Conservation (phyloP, 2,797 vertebrate genomes). For the Triplophysa bombifrons region DNA sequence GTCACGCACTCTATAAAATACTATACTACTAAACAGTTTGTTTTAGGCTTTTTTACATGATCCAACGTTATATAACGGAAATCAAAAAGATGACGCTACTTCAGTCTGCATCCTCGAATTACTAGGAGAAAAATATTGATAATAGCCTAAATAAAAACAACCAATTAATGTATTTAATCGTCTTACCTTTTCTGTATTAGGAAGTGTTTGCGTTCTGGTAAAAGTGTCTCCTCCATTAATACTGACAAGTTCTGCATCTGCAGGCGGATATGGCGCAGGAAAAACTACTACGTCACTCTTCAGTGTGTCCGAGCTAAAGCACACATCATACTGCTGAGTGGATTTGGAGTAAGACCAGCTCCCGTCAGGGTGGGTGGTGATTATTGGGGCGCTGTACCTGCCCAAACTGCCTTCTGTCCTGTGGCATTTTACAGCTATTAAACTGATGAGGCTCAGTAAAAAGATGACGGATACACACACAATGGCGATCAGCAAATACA, state of each 20-base stretch:
- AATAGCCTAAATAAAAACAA: neutral
- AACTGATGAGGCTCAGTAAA: conserved; percentile 69
- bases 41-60: no score
- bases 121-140: neutral
- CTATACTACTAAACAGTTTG: neutral
- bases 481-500: conserved; percentile 73
- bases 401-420: conserved; percentile 61
- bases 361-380: conserved; percentile 70
- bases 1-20: neutral
- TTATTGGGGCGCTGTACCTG: conserved; percentile 69
- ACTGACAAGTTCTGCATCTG: conserved; percentile 70
- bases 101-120: neutral
- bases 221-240: conserved; percentile 69
- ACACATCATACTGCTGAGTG: conserved; percentile 75
- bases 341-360: conserved; percentile 73
- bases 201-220: conserved; percentile 68
- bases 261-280: conserved; percentile 59
- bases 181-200: conserved; percentile 66
- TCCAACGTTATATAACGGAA: neutral
- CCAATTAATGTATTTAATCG: neutral
- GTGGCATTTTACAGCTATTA: conserved; percentile 70
- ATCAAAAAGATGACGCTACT: neutral
- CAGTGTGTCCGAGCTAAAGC: conserved; percentile 73
- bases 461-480: conserved; percentile 70
- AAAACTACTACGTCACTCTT: conserved; percentile 73